Percentiles rank a stretch among this genome's conserved stretches.
Evolutionary conservation across 1,140 invertebrate species (phyloP).

Genomic region (Atta colombica): DNA sequence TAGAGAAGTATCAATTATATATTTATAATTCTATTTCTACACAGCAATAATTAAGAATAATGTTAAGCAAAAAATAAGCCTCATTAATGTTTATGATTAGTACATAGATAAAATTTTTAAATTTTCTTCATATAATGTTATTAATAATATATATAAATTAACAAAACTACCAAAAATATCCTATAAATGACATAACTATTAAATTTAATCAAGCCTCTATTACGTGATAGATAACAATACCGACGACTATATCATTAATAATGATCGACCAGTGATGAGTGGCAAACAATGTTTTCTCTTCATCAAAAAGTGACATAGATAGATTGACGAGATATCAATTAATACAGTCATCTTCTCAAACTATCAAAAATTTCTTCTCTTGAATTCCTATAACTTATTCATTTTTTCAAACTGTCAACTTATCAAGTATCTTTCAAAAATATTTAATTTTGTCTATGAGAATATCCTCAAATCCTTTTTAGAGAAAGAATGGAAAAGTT

Average conservation of each 20-base stretch:
- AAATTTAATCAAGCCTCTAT: constrained; percentile 6
- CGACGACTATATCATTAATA: constrained; percentile 42
- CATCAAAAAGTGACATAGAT: constrained; percentile 23
- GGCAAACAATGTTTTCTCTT: constrained; percentile 11
- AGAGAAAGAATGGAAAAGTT: not conserved
- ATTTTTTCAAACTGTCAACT: not conserved
- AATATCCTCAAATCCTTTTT: constrained; percentile 1
- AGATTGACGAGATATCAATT: constrained; percentile 5
- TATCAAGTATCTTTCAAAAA: constrained; percentile 13
- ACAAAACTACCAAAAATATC: constrained; percentile 22
- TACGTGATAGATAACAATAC: constrained; percentile 10
- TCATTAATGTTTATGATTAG: not conserved
- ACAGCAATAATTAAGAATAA: not conserved
- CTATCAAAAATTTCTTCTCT: constrained; percentile 9
- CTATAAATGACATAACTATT: not conserved
- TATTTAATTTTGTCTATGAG: constrained; percentile 27
- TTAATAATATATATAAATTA: not conserved
- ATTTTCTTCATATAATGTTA: not conserved
- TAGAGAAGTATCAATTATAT: not conserved
- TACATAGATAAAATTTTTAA: not conserved
- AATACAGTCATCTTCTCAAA: not conserved
- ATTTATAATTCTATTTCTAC: not conserved
- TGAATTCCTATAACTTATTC: not conserved
- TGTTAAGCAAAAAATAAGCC: too few species aligned
- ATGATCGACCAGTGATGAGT: constrained; percentile 11